Percentiles rank a stretch among this genome's conserved stretches.
Conservation (phyloP, 92 coral and sea anemone genomes). For the Meandrina meandrites region DNA sequence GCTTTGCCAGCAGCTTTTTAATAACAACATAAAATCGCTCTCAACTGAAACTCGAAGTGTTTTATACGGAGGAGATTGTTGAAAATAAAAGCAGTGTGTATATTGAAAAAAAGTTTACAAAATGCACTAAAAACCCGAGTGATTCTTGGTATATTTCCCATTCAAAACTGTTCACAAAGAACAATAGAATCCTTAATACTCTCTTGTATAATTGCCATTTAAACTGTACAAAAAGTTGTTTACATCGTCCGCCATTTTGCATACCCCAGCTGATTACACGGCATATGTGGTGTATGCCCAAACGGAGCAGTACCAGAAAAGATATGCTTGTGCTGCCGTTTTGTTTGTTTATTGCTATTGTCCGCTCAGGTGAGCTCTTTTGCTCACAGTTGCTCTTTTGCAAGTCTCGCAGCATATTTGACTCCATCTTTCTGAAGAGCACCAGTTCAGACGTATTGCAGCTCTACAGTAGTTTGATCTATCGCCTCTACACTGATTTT, state of each 20-base stretch:
- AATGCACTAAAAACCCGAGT: background rate
- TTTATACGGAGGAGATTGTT: background rate
- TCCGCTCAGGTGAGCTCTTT: background rate
- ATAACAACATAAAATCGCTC: background rate
- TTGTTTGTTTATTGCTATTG: background rate
- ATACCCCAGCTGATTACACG: background rate
- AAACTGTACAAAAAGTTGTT: constrained; percentile 7
- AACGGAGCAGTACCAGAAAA: background rate
- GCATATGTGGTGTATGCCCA: background rate
- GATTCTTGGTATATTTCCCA: background rate
- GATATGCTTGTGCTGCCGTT: background rate
- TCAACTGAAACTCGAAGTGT: background rate
- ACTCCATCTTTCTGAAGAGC: constrained; percentile 60
- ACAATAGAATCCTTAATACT: background rate
- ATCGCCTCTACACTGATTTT: constrained; percentile 55
- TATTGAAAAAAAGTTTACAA: background rate
- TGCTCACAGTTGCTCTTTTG: background rate
- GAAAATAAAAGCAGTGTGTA: background rate
- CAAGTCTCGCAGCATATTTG: constrained; percentile 39
- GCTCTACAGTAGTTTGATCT: constrained; percentile 47
- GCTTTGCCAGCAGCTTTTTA: background rate
- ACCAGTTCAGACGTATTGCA: constrained; percentile 68
- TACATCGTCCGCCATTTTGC: background rate
- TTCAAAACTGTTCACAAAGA: background rate
- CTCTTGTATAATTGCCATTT: background rate